phyloP scores from a whole-genome alignment of 2,888 invertebrate genomes.

The Dolichopus griseipennis region DNA sequence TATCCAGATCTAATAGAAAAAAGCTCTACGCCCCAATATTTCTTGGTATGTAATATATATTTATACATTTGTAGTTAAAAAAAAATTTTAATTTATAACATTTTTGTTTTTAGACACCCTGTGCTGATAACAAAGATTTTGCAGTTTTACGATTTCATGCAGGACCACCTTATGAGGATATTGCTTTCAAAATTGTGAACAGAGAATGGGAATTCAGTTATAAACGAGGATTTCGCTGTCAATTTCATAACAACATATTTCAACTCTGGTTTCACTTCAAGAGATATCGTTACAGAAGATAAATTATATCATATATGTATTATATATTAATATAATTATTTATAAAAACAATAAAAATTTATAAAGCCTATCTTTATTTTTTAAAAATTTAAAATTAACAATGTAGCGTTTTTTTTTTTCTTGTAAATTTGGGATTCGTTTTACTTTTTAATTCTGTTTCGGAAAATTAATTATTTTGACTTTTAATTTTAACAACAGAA shows the following conservation, averaged over 20 bases:
- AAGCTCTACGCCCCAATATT: slow-evolving; percentile 84
- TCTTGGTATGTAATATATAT: slow-evolving; percentile 54
- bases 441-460: too few species aligned
- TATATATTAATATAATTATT: too few species aligned
- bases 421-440: too few species aligned
- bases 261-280: slow-evolving; percentile 99
- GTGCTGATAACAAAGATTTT: slow-evolving; percentile 89
- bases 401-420: too few species aligned
- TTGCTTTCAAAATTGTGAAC: slow-evolving; percentile 97
- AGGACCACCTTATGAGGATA: slow-evolving; percentile 99
- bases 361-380: too few species aligned
- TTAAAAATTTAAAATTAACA: too few species aligned
- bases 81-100: not conserved
- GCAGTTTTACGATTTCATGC: slow-evolving; percentile 89
- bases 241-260: slow-evolving; percentile 99
- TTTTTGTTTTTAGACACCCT: slow-evolving; percentile 60
- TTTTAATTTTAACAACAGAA: too few species aligned
- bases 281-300: slow-evolving; percentile 87
- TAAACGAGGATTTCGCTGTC: slow-evolving; percentile 95
- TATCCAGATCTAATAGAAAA: slow-evolving; percentile 98
- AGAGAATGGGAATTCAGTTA: slow-evolving; percentile 99
- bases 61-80: not conserved
- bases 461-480: too few species aligned
- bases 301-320: slow-evolving; percentile 19
- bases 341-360: too few species aligned